phyloP scores from a whole-genome alignment of 2,113 vertebrate species.

The Capricornis sumatraensis region DNA sequence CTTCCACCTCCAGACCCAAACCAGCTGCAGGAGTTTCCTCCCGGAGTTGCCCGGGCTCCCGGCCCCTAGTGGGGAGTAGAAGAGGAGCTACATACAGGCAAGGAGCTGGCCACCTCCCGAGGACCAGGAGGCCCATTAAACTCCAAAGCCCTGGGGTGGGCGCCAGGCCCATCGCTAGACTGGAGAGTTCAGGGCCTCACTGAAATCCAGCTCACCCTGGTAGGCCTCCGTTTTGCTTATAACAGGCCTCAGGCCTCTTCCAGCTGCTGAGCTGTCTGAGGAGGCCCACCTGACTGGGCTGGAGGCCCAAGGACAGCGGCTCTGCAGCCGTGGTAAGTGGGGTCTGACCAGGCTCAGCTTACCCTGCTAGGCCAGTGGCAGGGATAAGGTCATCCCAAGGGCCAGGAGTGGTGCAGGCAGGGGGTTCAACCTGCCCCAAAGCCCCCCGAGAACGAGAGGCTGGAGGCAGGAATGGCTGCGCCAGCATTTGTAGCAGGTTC shows the following conservation, averaged over 20 bases:
- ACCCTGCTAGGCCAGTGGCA: neutral
- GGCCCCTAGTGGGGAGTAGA: neutral
- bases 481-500: neutral
- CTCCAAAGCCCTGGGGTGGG: constrained; percentile 9
- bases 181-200: neutral
- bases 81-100: neutral
- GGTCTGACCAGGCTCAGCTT: neutral
- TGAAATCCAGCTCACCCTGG: neutral
- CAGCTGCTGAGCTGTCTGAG: neutral
- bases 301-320: neutral
- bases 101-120: neutral
- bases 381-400: neutral
- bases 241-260: neutral
- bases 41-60: neutral
- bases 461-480: neutral
- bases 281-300: neutral
- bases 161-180: constrained; percentile 3
- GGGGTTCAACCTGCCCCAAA: neutral
- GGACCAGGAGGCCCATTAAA: neutral
- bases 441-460: neutral
- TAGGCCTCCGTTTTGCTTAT: neutral
- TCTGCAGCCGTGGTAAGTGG: neutral
- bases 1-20: neutral
- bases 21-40: neutral
- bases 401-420: neutral